phyloP scores from a whole-genome alignment of 2,797 vertebrate genomes.

The Cyprinella venusta region DNA sequence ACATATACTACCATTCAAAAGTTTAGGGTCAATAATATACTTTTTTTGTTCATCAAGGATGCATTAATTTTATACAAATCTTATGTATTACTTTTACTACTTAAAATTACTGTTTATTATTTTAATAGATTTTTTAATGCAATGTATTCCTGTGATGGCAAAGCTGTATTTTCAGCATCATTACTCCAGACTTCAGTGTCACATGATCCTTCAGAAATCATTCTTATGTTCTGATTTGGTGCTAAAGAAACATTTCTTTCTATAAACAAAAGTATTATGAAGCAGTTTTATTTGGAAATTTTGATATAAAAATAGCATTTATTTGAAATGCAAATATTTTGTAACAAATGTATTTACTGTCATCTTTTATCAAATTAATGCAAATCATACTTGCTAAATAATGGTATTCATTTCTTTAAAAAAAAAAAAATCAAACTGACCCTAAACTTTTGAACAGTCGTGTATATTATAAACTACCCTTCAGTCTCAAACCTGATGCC shows the following conservation, averaged over 20 bases:
- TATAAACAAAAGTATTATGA: background rate
- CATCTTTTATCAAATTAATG: background rate
- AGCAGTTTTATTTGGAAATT: background rate
- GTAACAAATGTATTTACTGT: background rate
- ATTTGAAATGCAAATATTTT: background rate
- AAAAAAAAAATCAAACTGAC: background rate
- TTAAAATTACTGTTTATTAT: background rate
- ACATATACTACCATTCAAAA: background rate
- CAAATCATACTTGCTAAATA: background rate
- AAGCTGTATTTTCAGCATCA: background rate
- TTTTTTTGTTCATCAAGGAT: background rate
- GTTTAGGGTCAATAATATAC: background rate
- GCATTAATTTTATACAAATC: background rate
- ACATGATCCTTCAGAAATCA: background rate
- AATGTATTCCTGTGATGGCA: background rate
- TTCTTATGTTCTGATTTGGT: background rate
- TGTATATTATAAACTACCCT: conserved; percentile 9
- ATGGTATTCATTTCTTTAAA: background rate
- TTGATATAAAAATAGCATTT: background rate
- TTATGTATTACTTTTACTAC: background rate
- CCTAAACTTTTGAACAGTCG: background rate
- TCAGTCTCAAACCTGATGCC: conserved; percentile 40
- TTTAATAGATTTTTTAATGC: background rate
- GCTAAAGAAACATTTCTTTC: background rate
- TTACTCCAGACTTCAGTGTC: background rate